Evolutionary conservation across 2,797 vertebrate genomes (phyloP).

Genomic region (Myripristis jacobus): DNA sequence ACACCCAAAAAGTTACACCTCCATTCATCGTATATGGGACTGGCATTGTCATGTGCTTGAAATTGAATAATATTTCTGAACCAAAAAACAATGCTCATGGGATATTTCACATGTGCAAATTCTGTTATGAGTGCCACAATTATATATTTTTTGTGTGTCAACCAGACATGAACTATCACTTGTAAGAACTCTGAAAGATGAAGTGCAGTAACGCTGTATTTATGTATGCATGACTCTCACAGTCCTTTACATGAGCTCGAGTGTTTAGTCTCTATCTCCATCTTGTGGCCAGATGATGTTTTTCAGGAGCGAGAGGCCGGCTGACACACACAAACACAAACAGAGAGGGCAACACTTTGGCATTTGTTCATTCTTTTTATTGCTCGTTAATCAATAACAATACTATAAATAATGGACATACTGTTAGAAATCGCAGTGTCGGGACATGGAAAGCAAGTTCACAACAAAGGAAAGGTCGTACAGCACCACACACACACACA

Average conservation of each 20-base stretch:
- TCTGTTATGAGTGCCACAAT: too few relatives aligned
- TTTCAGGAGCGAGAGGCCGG: too few relatives aligned
- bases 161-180: too few relatives aligned
- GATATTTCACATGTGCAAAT: too few relatives aligned
- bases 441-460: constrained; percentile 54
- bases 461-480: constrained; percentile 23
- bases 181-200: background rate
- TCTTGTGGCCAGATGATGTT: constrained; percentile 62
- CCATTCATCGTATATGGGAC: too few relatives aligned
- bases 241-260: background rate
- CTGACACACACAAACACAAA: background rate
- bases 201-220: background rate
- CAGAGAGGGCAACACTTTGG: background rate
- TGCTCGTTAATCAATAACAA: constrained; percentile 68
- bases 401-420: constrained; percentile 69
- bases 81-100: too few relatives aligned
- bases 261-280: constrained; percentile 54
- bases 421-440: constrained; percentile 60
- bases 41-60: too few relatives aligned
- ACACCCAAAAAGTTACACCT: too few relatives aligned
- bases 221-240: background rate
- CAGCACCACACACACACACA: constrained; percentile 22
- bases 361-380: constrained; percentile 55
- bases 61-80: too few relatives aligned
- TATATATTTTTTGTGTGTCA: too few relatives aligned